These are phyloP conservation scores for Ennomos erosarius DNA, from an alignment of 2,888 invertebrate species.

Conservation along the genomic window DNA sequence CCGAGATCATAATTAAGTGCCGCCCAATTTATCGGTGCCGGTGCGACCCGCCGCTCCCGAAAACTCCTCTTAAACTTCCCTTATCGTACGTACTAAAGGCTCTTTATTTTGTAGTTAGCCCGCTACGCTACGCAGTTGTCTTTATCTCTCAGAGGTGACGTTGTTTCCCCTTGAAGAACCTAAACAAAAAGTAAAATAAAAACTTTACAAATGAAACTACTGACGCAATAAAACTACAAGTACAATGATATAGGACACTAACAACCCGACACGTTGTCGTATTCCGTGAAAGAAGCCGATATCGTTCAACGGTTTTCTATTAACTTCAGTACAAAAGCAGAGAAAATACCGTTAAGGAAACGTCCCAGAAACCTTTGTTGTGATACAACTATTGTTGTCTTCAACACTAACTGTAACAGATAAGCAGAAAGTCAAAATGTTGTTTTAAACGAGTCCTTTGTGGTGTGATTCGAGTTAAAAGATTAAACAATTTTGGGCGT, in stretches of 20 bases:
- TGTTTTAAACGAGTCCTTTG: slow-evolving; percentile 35
- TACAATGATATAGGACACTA: slow-evolving; percentile 47
- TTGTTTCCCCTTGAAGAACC: slow-evolving; percentile 27
- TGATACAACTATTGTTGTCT: slow-evolving; percentile 70
- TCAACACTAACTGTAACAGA: slow-evolving; percentile 55
- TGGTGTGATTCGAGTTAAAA: slow-evolving; percentile 23
- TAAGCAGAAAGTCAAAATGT: slow-evolving; percentile 40
- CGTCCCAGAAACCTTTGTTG: slow-evolving; percentile 74
- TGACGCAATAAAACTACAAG: slow-evolving; percentile 34
- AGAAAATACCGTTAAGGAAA: slow-evolving; percentile 72
- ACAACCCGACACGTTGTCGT: slow-evolving; percentile 47
- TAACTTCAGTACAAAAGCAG: slow-evolving; percentile 67
- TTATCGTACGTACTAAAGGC: slow-evolving; percentile 81
- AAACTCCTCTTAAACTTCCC: slow-evolving; percentile 83
- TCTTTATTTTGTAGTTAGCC: slow-evolving; percentile 83
- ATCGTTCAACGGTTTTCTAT: slow-evolving; percentile 67
- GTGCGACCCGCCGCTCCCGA: slow-evolving; percentile 72
- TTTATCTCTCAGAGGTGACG: slow-evolving; percentile 57
- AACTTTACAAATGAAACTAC: slow-evolving; percentile 34
- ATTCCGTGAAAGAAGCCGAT: slow-evolving; percentile 60
- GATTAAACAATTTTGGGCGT: slow-evolving; percentile 17
- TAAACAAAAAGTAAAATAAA: slow-evolving; percentile 38
- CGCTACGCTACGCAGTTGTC: slow-evolving; percentile 69
- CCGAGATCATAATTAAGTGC: slow-evolving; percentile 85
- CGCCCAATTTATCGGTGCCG: slow-evolving; percentile 82